Evolutionary conservation across 2,113 vertebrate species (phyloP).

Genomic region (Anguilla japonica): DNA sequence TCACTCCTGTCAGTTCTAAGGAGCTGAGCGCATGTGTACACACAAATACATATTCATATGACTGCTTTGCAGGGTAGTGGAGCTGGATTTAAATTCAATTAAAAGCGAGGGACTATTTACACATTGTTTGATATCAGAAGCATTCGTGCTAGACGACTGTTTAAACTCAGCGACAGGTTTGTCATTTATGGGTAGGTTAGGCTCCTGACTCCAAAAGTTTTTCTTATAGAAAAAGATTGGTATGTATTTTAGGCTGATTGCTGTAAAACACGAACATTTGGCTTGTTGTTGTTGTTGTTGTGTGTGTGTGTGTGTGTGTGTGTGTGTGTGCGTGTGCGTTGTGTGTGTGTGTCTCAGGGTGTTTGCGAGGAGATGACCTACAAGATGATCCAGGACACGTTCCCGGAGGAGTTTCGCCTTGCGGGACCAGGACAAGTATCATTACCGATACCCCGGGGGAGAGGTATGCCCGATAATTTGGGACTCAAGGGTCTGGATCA

Average conservation of each 20-base stretch:
- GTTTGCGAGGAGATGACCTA: slow-evolving; percentile 98
- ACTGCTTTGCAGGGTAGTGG: neutral
- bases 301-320: too few species aligned
- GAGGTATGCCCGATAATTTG: slow-evolving; percentile 72
- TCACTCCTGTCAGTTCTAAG: neutral
- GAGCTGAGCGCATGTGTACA: neutral
- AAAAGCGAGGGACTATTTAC: too few species aligned
- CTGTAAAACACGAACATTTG: too few species aligned
- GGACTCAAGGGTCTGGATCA: neutral
- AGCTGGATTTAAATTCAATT: too few species aligned
- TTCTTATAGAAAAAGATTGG: neutral
- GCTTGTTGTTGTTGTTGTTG: too few species aligned
- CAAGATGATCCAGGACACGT: slow-evolving; percentile 82
- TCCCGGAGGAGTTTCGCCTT: slow-evolving; percentile 93
- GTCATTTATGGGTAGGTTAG: neutral
- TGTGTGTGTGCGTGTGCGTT: too few species aligned
- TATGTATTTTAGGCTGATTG: neutral
- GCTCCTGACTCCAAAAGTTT: neutral
- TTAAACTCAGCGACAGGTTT: too few species aligned
- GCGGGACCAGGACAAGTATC: slow-evolving; percentile 95
- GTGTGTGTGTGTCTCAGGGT: slow-evolving; percentile 69
- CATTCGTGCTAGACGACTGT: too few species aligned
- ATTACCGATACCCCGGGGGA: slow-evolving; percentile 96
- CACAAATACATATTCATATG: neutral
- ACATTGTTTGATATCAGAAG: too few species aligned